Evolutionary conservation across 2,113 vertebrate species (phyloP).

Genomic region (Triplophysa dalaica): DNA sequence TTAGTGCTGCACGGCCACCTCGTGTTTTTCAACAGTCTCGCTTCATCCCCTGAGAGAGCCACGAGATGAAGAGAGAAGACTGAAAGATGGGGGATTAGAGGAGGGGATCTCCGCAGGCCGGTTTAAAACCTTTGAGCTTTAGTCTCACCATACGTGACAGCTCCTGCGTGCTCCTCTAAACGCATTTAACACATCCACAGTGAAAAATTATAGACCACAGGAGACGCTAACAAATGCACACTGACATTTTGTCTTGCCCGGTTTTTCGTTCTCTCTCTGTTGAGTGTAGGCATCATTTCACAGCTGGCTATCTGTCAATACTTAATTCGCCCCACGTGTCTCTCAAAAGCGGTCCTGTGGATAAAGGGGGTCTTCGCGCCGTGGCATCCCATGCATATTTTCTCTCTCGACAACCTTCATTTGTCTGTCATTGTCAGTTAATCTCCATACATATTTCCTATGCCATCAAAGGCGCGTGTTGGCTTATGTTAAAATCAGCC

Average conservation of each 20-base stretch:
- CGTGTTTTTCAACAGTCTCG: background rate
- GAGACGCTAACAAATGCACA: no score
- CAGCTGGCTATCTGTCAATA: slow-evolving; percentile 8
- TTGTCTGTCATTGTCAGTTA: slow-evolving; percentile 34
- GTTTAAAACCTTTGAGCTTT: slow-evolving; percentile 4
- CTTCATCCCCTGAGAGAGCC: background rate
- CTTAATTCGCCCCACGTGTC: slow-evolving; percentile 9
- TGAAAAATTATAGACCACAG: background rate
- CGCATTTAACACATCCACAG: background rate
- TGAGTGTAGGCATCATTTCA: slow-evolving; percentile 10
- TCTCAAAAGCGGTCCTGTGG: slow-evolving; percentile 9
- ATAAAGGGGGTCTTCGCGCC: background rate
- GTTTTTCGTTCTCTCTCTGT: background rate
- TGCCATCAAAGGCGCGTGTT: slow-evolving; percentile 22
- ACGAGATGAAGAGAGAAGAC: slow-evolving; percentile 22
- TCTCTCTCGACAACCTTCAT: slow-evolving; percentile 6
- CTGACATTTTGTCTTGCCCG: background rate
- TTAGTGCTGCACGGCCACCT: slow-evolving; percentile 11
- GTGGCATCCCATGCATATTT: slow-evolving; percentile 29
- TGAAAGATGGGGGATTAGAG: slow-evolving; percentile 12
- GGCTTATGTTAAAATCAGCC: slow-evolving; percentile 34
- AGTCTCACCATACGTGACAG: slow-evolving; percentile 6
- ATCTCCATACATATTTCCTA: slow-evolving; percentile 48
- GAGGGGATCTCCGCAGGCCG: background rate
- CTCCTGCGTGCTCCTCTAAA: background rate